Conservation (phyloP, 1,140 invertebrate species). For the Apis florea region DNA sequence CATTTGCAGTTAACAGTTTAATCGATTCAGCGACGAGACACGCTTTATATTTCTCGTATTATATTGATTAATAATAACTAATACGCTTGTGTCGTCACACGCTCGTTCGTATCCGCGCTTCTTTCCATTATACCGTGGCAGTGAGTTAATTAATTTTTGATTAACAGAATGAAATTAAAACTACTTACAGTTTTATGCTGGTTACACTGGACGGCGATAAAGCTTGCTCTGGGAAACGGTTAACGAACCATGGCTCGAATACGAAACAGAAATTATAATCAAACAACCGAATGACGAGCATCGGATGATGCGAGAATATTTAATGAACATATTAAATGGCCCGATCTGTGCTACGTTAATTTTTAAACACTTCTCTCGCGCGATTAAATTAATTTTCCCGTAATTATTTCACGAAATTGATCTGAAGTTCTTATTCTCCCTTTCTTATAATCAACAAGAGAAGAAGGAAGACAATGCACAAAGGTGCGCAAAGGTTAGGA, state of each 20-base stretch:
- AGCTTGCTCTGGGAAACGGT: background rate
- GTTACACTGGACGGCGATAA: background rate
- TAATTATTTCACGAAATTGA: too few relatives aligned
- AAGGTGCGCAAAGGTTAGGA: too few relatives aligned
- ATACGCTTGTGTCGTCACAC: background rate
- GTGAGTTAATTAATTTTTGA: conserved; percentile 7
- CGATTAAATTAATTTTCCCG: too few relatives aligned
- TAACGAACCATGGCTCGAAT: background rate
- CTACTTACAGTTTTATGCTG: background rate
- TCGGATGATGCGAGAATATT: background rate
- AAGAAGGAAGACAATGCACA: too few relatives aligned
- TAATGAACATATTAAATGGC: background rate
- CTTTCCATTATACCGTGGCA: background rate
- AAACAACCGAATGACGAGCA: too few relatives aligned
- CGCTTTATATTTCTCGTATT: background rate
- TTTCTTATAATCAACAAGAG: too few relatives aligned
- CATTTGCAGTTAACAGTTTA: background rate
- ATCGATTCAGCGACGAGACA: background rate
- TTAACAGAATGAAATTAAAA: background rate
- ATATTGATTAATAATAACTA: background rate
- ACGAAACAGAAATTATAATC: background rate
- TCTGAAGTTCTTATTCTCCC: too few relatives aligned
- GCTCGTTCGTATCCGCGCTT: background rate
- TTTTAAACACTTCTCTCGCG: too few relatives aligned
- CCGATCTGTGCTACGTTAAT: too few relatives aligned